Evolutionary conservation across 2,113 vertebrate species (phyloP).

Genomic region (Notothenia rossii): DNA sequence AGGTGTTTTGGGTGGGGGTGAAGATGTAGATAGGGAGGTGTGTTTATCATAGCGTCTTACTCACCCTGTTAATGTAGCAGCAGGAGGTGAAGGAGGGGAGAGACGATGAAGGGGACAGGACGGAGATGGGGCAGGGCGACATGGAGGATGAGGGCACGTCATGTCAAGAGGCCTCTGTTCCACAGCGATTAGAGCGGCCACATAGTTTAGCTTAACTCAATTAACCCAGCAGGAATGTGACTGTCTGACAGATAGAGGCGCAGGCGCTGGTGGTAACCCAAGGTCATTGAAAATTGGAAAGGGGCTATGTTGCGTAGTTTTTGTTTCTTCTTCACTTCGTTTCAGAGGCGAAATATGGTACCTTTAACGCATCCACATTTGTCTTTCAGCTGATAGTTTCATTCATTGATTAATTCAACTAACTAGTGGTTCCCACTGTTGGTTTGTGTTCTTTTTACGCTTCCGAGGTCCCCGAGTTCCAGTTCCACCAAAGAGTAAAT

Average conservation of each 20-base stretch:
- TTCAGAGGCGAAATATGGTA: background rate
- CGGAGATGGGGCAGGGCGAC: slow-evolving; percentile 40
- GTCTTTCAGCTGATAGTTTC: background rate
- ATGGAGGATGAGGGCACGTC: slow-evolving; percentile 37
- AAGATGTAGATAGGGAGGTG: background rate
- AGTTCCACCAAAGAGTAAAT: background rate
- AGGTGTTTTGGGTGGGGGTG: slow-evolving; percentile 57
- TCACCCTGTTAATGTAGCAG: slow-evolving; percentile 38
- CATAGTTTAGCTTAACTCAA: slow-evolving; percentile 70
- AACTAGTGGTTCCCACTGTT: background rate
- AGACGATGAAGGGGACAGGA: slow-evolving; percentile 28
- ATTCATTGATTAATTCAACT: too few relatives aligned
- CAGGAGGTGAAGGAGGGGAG: slow-evolving; percentile 13
- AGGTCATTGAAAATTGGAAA: background rate
- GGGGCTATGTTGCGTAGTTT: background rate
- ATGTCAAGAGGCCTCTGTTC: slow-evolving; percentile 63
- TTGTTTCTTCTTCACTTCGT: background rate
- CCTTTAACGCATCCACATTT: background rate
- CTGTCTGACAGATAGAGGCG: slow-evolving; percentile 26
- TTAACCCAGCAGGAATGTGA: slow-evolving; percentile 74
- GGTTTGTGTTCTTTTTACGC: background rate
- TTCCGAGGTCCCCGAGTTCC: background rate
- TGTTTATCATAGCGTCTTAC: slow-evolving; percentile 22
- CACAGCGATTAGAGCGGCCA: slow-evolving; percentile 53
- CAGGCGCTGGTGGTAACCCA: slow-evolving; percentile 6